Percentiles rank a stretch among this genome's conserved stretches.
Evolutionary conservation across 2,797 vertebrate genomes (phyloP).

Genomic region (Cynodonichthys magdalenae): DNA sequence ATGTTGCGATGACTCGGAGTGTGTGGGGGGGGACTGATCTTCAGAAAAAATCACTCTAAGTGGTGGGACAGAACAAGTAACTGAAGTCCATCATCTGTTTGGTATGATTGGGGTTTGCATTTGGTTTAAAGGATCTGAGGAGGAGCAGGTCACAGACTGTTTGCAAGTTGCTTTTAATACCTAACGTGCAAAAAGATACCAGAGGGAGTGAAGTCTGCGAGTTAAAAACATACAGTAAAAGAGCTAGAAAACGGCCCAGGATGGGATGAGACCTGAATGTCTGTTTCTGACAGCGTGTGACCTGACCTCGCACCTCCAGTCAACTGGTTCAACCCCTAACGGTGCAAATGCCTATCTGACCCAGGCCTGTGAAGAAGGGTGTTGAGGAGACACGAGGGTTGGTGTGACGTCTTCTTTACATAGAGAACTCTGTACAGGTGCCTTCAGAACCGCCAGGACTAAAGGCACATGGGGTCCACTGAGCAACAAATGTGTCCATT

Average conservation of each 20-base stretch:
- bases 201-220: constrained; percentile 22
- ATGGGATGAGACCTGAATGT: constrained; percentile 45
- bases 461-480: constrained; percentile 99
- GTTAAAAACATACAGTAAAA: constrained; percentile 24
- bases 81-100: constrained; percentile 78
- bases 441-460: constrained; percentile 83
- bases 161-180: constrained; percentile 37
- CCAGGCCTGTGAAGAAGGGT: constrained; percentile 56
- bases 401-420: constrained; percentile 66
- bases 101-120: constrained; percentile 83
- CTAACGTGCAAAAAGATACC: constrained; percentile 29
- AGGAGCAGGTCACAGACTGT: constrained; percentile 53
- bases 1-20: constrained; percentile 70
- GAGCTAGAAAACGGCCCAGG: constrained; percentile 29
- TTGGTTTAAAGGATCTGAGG: constrained; percentile 86
- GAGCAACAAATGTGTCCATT: constrained; percentile 98
- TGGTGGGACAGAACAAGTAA: constrained; percentile 61
- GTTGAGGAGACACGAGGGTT: constrained; percentile 60
- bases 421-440: constrained; percentile 80
- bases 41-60: constrained; percentile 48
- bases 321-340: constrained; percentile 47
- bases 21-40: constrained; percentile 47
- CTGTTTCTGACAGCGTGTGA: constrained; percentile 30
- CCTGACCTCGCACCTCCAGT: constrained; percentile 33
- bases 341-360: constrained; percentile 59